These are phyloP conservation scores for Parapristionchus giblindavisi DNA, from an alignment of 2,888 invertebrate genomes.

Conservation along the genomic window DNA sequence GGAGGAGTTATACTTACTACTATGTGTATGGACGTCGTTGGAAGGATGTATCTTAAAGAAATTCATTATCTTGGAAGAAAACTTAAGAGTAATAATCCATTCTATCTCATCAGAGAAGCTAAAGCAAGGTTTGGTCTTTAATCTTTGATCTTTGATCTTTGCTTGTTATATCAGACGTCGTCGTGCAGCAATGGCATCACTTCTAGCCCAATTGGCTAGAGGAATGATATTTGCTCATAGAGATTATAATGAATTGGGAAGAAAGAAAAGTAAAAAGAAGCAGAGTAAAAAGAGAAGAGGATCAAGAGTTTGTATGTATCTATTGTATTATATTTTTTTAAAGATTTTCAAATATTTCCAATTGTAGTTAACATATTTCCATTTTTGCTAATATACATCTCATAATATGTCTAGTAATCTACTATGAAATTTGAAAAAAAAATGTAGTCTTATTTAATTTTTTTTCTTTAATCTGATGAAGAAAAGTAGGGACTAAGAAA, in stretches of 20 bases:
- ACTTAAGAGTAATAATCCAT: slow-evolving; percentile 67
- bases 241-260: slow-evolving; percentile 63
- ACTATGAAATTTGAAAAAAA: too few species aligned
- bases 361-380: too few species aligned
- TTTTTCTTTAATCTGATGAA: too few species aligned
- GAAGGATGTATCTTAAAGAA: slow-evolving; percentile 68
- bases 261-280: slow-evolving; percentile 62
- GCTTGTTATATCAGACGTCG: slow-evolving; percentile 55
- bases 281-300: slow-evolving; percentile 56
- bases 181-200: slow-evolving; percentile 66
- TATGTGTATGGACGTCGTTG: slow-evolving; percentile 69
- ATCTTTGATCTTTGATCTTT: too few species aligned
- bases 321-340: not conserved
- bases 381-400: too few species aligned
- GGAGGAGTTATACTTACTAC: slow-evolving; percentile 68
- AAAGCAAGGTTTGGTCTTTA: slow-evolving; percentile 49
- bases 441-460: too few species aligned
- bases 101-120: slow-evolving; percentile 67
- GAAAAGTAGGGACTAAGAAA: too few species aligned
- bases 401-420: too few species aligned
- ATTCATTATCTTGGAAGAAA: slow-evolving; percentile 69
- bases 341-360: not conserved
- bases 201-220: slow-evolving; percentile 66
- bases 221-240: slow-evolving; percentile 69
- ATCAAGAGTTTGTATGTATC: slow-evolving; percentile 60